Conservation (phyloP, 2,797 vertebrate species). For the Acanthurus tractus region DNA sequence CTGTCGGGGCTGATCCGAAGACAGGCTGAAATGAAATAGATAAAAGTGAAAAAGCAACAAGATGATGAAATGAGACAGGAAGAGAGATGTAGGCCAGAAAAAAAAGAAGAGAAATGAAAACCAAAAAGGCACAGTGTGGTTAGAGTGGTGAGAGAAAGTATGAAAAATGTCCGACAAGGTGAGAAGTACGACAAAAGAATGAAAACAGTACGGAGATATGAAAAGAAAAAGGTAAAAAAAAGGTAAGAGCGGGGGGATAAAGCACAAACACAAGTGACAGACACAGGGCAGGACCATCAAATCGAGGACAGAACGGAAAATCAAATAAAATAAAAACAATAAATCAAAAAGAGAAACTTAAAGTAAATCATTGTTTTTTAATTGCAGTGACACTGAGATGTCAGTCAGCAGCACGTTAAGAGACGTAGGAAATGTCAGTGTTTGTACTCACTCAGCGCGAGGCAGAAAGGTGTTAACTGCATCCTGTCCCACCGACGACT, state of each 20-base stretch:
- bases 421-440: fast-evolving
- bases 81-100: too few relatives aligned
- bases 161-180: background rate
- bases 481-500: slow-evolving; percentile 46
- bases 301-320: background rate
- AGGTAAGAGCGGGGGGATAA: too few relatives aligned
- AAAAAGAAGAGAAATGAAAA: too few relatives aligned
- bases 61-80: too few relatives aligned
- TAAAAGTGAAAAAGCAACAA: too few relatives aligned
- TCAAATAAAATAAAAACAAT: background rate
- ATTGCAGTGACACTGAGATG: background rate
- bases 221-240: background rate
- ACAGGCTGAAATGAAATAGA: slow-evolving; percentile 28
- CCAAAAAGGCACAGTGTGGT: too few relatives aligned
- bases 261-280: background rate
- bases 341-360: background rate
- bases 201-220: too few relatives aligned
- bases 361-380: background rate
- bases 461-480: slow-evolving; percentile 54
- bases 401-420: background rate
- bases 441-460: slow-evolving; percentile 61
- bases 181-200: background rate
- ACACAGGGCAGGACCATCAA: too few relatives aligned
- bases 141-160: too few relatives aligned
- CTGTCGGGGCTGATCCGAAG: slow-evolving; percentile 56